These are phyloP conservation scores for Microctenopoma stevenorrisi DNA, from an alignment of 2,797 vertebrate genomes.

Conservation along the genomic window DNA sequence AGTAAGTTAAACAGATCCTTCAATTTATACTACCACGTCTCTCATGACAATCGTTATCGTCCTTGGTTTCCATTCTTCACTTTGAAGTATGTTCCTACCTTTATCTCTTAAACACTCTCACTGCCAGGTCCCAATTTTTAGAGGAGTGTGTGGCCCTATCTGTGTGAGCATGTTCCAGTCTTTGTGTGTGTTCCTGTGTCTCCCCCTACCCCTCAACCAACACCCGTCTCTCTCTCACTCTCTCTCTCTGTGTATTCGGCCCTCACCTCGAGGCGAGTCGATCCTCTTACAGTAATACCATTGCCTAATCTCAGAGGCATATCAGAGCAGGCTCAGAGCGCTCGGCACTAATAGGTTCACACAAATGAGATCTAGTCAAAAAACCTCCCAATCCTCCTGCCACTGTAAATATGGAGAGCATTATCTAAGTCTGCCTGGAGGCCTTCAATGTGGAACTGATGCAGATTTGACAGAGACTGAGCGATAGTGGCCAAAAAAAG, in stretches of 20 bases:
- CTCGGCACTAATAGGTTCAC: constrained; percentile 78
- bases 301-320: constrained; percentile 80
- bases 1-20: neutral
- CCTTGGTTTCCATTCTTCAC: constrained; percentile 22
- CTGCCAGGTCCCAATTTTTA: constrained; percentile 50
- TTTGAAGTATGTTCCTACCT: constrained; percentile 25
- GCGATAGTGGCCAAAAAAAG: constrained; percentile 62
- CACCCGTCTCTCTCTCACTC: neutral
- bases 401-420: constrained; percentile 75
- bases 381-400: constrained; percentile 73
- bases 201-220: no score
- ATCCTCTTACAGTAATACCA: constrained; percentile 82
- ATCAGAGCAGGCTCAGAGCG: constrained; percentile 75
- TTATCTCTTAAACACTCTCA: constrained; percentile 5
- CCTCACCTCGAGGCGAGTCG: constrained; percentile 71
- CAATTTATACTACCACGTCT: neutral
- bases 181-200: constrained; percentile 63
- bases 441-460: constrained; percentile 70
- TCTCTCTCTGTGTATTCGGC: constrained; percentile 35
- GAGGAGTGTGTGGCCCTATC: constrained; percentile 69
- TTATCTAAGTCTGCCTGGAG: constrained; percentile 66
- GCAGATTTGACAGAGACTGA: constrained; percentile 72
- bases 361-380: constrained; percentile 77
- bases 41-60: constrained; percentile 9
- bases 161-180: constrained; percentile 48